A percentile compares a stretch with the other conserved stretches of the same genome.
Evolutionary conservation across 2,888 invertebrate genomes (phyloP).

Genomic region (Melipona bicolor): DNA sequence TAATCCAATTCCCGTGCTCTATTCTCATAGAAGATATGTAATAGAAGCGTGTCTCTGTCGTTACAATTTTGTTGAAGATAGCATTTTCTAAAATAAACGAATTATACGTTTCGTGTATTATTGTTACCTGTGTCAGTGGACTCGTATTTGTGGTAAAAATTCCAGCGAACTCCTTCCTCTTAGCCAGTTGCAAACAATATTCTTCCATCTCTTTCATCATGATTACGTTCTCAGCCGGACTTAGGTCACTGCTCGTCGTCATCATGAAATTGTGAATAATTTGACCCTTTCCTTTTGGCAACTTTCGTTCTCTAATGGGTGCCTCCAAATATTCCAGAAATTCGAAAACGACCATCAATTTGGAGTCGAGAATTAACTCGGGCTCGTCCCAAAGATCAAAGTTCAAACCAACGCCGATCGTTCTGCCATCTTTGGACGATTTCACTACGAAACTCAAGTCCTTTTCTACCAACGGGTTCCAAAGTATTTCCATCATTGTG

Average conservation of each 20-base stretch:
- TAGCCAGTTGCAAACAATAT: conserved; percentile 89
- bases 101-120: neutral
- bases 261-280: conserved; percentile 95
- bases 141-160: conserved; percentile 95
- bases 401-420: conserved; percentile 91
- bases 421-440: conserved; percentile 84
- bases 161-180: conserved; percentile 88
- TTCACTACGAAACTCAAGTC: conserved; percentile 90
- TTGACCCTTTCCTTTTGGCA: conserved; percentile 88
- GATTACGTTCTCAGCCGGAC: conserved; percentile 90
- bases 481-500: conserved; percentile 88
- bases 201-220: conserved; percentile 92
- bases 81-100: neutral
- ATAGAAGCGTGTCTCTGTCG: neutral
- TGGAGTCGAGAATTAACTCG: conserved; percentile 88
- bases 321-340: conserved; percentile 92
- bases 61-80: neutral
- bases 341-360: conserved; percentile 90
- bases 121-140: conserved; percentile 92
- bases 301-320: conserved; percentile 87
- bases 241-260: conserved; percentile 89
- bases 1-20: conserved; percentile 15
- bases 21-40: neutral
- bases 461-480: conserved; percentile 89
- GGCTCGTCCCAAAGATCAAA: conserved; percentile 94